Evolutionary conservation across 2,888 invertebrate species (phyloP).

Genomic region (Drosophila prostipennis): DNA sequence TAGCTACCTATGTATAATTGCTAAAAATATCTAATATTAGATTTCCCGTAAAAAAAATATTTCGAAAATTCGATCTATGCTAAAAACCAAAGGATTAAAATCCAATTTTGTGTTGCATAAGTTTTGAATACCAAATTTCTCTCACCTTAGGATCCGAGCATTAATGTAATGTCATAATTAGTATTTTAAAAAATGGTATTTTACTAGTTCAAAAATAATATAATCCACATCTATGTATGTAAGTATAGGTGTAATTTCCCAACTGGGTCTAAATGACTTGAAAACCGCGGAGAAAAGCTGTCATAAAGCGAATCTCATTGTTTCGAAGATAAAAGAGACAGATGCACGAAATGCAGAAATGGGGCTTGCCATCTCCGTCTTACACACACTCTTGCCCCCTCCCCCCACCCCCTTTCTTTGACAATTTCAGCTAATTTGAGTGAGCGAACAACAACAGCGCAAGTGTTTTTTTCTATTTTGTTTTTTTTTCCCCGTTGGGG

Average conservation of each 20-base stretch:
- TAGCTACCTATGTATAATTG: too few relatives aligned
- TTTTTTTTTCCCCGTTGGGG: slow-evolving; percentile 3
- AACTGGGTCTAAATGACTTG: neutral
- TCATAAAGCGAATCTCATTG: slow-evolving; percentile 35
- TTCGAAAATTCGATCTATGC: too few relatives aligned
- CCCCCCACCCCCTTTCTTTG: slow-evolving; percentile 46
- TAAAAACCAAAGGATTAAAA: too few relatives aligned
- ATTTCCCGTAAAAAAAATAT: too few relatives aligned
- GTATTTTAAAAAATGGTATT: too few relatives aligned
- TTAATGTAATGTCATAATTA: too few relatives aligned
- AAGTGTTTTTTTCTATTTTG: slow-evolving; percentile 24
- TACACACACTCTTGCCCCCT: neutral
- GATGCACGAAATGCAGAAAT: slow-evolving; percentile 29
- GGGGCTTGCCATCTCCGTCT: neutral
- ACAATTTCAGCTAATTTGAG: slow-evolving; percentile 74
- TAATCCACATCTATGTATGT: neutral
- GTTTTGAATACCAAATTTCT: too few relatives aligned
- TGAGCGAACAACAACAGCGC: slow-evolving; percentile 48
- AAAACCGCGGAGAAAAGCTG: slow-evolving; percentile 18
- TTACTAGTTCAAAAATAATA: too few relatives aligned
- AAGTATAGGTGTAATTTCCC: neutral
- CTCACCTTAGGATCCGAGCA: too few relatives aligned
- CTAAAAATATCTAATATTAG: too few relatives aligned
- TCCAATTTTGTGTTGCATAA: too few relatives aligned
- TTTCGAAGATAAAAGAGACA: slow-evolving; percentile 34